Evolutionary conservation across 2,797 vertebrate species (phyloP).

Genomic region (Phrynocephalus guinanensis): DNA sequence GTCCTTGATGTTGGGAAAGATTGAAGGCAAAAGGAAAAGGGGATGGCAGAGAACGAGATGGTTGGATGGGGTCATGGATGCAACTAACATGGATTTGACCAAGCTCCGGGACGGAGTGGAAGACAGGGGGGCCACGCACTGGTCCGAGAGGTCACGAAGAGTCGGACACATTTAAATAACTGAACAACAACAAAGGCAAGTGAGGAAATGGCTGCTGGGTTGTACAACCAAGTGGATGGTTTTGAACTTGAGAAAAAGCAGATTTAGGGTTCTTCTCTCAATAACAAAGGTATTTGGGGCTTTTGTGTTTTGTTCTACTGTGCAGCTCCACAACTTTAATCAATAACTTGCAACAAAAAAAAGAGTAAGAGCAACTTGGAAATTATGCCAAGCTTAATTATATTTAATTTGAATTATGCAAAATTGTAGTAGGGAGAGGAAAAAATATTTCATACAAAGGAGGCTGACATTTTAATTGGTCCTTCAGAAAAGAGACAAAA

Average conservation of each 20-base stretch:
- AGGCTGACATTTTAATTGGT: slow-evolving; percentile 82
- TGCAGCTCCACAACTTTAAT: slow-evolving; percentile 64
- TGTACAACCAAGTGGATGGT: too few species aligned
- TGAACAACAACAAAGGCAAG: too few species aligned
- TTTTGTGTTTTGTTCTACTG: slow-evolving; percentile 24
- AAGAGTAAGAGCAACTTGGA: slow-evolving; percentile 66
- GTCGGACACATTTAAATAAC: too few species aligned
- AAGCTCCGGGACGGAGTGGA: too few species aligned
- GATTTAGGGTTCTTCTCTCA: slow-evolving; percentile 37
- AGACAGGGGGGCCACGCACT: too few species aligned
- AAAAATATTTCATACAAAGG: slow-evolving; percentile 77
- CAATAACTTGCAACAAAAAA: slow-evolving; percentile 62
- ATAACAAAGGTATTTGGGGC: neutral
- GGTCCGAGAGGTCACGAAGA: too few species aligned
- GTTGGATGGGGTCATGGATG: too few species aligned
- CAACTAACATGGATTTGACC: too few species aligned
- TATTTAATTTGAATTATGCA: slow-evolving; percentile 81
- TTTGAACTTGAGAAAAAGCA: slow-evolving; percentile 35
- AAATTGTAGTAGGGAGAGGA: slow-evolving; percentile 72
- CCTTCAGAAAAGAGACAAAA: slow-evolving; percentile 81
- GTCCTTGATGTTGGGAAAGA: too few species aligned
- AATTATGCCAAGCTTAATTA: slow-evolving; percentile 80
- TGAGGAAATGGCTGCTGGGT: too few species aligned
- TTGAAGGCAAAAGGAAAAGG: too few species aligned
- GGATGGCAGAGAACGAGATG: too few species aligned